Conservation (phyloP, 2,888 invertebrate species). For the Chironomus tentans region DNA sequence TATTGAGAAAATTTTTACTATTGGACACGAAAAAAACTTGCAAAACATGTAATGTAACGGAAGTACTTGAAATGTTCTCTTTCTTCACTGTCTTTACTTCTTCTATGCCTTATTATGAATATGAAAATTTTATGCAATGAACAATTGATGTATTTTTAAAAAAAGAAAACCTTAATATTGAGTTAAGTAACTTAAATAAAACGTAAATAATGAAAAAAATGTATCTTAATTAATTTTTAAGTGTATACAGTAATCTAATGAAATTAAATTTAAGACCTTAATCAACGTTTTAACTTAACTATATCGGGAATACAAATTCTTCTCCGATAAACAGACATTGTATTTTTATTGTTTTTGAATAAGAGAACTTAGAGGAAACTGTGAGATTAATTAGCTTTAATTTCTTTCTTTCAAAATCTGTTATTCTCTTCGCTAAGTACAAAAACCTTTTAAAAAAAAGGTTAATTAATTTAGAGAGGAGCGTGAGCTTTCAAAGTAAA, state of each 20-base stretch:
- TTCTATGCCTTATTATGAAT: too few relatives aligned
- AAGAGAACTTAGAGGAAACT: not conserved
- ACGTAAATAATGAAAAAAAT: slow-evolving; percentile 21
- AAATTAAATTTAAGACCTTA: slow-evolving; percentile 12
- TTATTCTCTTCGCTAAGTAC: not conserved
- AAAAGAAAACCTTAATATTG: slow-evolving; percentile 22
- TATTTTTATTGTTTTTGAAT: not conserved
- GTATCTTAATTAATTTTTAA: slow-evolving; percentile 17
- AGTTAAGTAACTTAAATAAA: slow-evolving; percentile 13
- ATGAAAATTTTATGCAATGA: too few relatives aligned
- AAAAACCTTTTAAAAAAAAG: not conserved
- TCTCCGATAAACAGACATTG: slow-evolving; percentile 24
- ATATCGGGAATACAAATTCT: slow-evolving; percentile 27
- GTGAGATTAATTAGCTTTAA: not conserved
- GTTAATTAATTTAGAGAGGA: not conserved
- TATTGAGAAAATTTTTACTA: too few relatives aligned
- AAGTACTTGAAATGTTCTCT: too few relatives aligned
- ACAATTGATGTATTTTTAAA: not conserved
- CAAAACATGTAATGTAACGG: too few relatives aligned
- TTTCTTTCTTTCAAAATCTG: too few relatives aligned
- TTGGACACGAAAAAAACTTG: too few relatives aligned
- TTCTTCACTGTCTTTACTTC: too few relatives aligned
- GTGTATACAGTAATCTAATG: not conserved
- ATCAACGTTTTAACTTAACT: slow-evolving; percentile 29
- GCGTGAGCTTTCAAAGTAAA: slow-evolving; percentile 2